Base-by-base conservation (phyloP, 2,797 vertebrate genomes). In the Enteromius treurensis region DNA sequence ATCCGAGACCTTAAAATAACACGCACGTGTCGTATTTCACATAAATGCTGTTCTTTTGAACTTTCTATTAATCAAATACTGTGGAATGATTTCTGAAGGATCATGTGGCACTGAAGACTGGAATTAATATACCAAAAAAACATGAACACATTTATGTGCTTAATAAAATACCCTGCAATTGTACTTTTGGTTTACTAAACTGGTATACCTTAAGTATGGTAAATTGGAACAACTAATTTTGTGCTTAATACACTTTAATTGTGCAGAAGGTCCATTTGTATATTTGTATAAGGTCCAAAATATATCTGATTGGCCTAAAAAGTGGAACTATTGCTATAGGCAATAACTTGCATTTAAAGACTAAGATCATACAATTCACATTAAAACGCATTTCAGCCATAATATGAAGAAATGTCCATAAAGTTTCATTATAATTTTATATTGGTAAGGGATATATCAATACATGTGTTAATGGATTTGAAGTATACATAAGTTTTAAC, bases 401-500 rank as follows among this genome's bases (percentile, higher is more conserved):
- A 60, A 60, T 58, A 58, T 58, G 11, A 23, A 58, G 10, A 58
- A 58, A 23, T 26, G 55, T 2, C 3, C 9, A 58, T 23, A 58
- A 58, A 55, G 3, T 53, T 8, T 53, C 3, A 53, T 53, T 8
- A 53, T 21, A 21, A 21, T 21, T 23, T 1, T 23, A 55, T 10
- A 58, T 23, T 21, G n/a, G 21, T 55, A 55, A 3, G 9, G 11
- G 55, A 58, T 23, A 58, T 23, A 58, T 58, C n/a, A 11, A 13
- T 60, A 60, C 13, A 13, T 26, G 55, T 60, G n/a, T 60, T 60
- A 5, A 60, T 60, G 4, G n/a, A 60, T 60, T 60, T 60, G n/a
- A 26, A 60, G 55, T 14, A 26, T 26, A 60, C 42, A 49, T 77
- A 49, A 26, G n/a, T 60, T 69, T 83, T 79, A 53, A 84, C 77